A percentile compares a stretch with the other conserved stretches of the same genome.
These are phyloP conservation scores for Upupa epops DNA, from an alignment of 2,113 vertebrate genomes.

Conservation along the genomic window DNA sequence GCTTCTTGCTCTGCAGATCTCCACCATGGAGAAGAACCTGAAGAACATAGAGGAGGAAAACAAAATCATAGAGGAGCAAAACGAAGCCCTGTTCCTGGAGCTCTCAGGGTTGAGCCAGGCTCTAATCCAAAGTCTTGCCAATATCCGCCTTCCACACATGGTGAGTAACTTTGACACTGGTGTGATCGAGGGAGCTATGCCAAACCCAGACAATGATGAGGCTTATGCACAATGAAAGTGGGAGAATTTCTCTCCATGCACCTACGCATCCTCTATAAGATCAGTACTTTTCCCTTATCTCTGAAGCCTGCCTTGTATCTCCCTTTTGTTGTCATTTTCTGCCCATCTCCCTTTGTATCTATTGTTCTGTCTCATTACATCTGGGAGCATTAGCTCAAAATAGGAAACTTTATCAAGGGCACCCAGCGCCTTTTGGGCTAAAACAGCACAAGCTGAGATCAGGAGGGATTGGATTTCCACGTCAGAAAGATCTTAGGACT, in stretches of 20 bases:
- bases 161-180: constrained; percentile 67
- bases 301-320: constrained; percentile 17
- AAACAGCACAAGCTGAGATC: constrained; percentile 49
- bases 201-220: neutral
- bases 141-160: constrained; percentile 98
- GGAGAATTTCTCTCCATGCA: neutral
- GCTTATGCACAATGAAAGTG: neutral
- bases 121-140: constrained; percentile 96
- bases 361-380: constrained; percentile 60
- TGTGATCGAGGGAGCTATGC: accelerated
- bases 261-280: constrained; percentile 3
- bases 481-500: constrained; percentile 59
- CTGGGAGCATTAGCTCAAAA: constrained; percentile 40
- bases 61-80: constrained; percentile 98
- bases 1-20: constrained; percentile 79
- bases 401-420: constrained; percentile 63
- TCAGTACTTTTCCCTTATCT: constrained; percentile 30
- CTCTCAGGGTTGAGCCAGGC: constrained; percentile 96
- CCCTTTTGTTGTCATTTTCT: constrained; percentile 56
- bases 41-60: constrained; percentile 97
- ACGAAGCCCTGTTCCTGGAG: constrained; percentile 96
- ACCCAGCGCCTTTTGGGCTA: constrained; percentile 45
- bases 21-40: constrained; percentile 97
- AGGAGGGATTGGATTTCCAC: constrained; percentile 59
- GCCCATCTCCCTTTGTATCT: constrained; percentile 42